Evolutionary conservation across 2,888 invertebrate genomes (phyloP).

Genomic region (Drosophila pseudotalamancana): DNA sequence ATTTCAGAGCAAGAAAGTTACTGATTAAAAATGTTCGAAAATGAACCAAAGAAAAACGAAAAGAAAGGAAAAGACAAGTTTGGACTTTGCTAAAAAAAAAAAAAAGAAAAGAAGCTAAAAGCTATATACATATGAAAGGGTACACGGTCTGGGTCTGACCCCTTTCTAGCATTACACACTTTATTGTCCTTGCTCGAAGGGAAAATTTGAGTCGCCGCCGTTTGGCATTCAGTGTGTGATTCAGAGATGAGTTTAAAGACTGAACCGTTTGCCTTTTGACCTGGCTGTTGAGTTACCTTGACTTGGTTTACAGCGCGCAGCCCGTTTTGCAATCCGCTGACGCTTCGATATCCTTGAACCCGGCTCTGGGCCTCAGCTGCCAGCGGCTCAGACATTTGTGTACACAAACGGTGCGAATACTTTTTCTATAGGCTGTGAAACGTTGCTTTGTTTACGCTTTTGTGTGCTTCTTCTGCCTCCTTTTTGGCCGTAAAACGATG

Average conservation of each 20-base stretch:
- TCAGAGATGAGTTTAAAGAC: constrained; percentile 22
- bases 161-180: not conserved
- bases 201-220: constrained; percentile 3
- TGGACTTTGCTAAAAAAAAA: not conserved
- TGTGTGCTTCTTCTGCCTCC: too few species aligned
- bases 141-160: constrained; percentile 21
- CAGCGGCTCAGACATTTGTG: constrained; percentile 50
- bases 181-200: constrained; percentile 15
- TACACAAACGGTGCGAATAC: constrained; percentile 52
- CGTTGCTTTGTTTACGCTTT: constrained; percentile 32
- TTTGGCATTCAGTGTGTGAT: constrained; percentile 16
- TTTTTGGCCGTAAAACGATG: constrained; percentile 43
- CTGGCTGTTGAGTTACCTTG: constrained; percentile 41
- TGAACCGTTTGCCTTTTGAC: constrained; percentile 42
- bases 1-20: not conserved
- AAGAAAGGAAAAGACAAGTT: not conserved
- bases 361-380: constrained; percentile 8
- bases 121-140: constrained; percentile 8
- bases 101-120: not conserved
- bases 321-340: constrained; percentile 35
- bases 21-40: not conserved
- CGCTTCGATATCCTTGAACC: constrained; percentile 65
- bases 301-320: constrained; percentile 34
- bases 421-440: constrained; percentile 36
- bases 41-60: too few species aligned